Evolutionary conservation across 2,113 vertebrate species (phyloP).

Genomic region (Psittacula cyanocephala): DNA sequence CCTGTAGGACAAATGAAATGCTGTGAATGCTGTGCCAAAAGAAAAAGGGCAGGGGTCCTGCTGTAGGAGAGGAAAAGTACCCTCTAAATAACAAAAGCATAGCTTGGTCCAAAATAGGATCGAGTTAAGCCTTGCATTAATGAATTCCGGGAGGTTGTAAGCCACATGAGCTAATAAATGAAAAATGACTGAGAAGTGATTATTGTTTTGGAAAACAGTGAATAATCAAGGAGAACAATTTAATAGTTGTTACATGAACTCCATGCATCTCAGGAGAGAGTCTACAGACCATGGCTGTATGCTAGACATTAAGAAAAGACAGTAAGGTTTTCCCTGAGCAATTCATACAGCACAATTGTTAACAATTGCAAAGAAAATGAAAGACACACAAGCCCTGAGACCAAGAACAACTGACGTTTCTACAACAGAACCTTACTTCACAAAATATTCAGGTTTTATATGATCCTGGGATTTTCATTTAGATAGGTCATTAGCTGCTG

Average conservation of each 20-base stretch:
- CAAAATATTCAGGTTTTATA: neutral
- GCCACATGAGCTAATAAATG: neutral
- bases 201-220: neutral
- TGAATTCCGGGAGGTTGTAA: neutral
- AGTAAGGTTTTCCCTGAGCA: neutral
- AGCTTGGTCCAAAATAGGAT: neutral
- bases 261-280: neutral
- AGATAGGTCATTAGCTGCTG: neutral
- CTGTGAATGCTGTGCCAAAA: conserved; percentile 1
- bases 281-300: neutral
- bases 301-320: neutral
- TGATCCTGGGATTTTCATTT: neutral
- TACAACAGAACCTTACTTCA: neutral
- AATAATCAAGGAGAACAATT: neutral
- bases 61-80: neutral
- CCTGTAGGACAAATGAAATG: conserved; percentile 58
- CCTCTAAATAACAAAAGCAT: neutral
- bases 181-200: neutral
- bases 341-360: neutral
- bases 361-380: neutral
- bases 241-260: neutral
- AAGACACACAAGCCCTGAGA: neutral
- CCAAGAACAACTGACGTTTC: neutral
- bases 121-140: neutral
- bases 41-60: neutral